Base-by-base conservation (phyloP, 1,140 invertebrate genomes). In the Thaumetopoea pityocampa region DNA sequence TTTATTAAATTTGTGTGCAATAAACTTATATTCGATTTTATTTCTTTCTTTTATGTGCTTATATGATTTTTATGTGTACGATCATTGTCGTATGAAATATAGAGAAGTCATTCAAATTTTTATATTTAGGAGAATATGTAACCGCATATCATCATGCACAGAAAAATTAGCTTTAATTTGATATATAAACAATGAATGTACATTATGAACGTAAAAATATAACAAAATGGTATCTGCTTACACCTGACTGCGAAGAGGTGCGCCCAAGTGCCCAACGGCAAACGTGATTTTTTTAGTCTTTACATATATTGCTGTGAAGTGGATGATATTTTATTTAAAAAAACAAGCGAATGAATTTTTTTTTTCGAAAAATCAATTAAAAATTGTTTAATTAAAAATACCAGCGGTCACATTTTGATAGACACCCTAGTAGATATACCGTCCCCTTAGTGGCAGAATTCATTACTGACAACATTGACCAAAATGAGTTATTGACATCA, bases 161-260 rank as follows among this genome's bases (percentile, higher is more conserved):
- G 22, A 36, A 36, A 36, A 36, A 23, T 11, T 36, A 36, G 22
- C 36, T 48, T 48, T 15, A 34, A 40, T 48, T 48, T 48, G 45
- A 16, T 33, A 32, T 41, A 32, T 23, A 35, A 22, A n/a, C 7
- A 33, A 27, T 15, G n/a, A 41, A 41, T 16, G 18, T 41, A 20
- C 4, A n/a, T 33, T 17, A 9, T 30, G 2, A 29, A 20, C 10
- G 37, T 18, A 29, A 19, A 36, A 20, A 23, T 47, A 2, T 36
- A 32, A 22, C 35, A 5, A 37, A 38, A 38, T 35, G 18, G 35
- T 17, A 32, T 16, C 17, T 37, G 26, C 26, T 48, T 41, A 28
- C 29, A 40, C 35, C 22, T 40, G 15, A 23, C 29, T 45, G 42
- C 27, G 26, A 36, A 35, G 41, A 20, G 32, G 30, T 44, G 23